Evolutionary conservation across 2,113 vertebrate genomes (phyloP), one percentile per base, ranked within the genome.

Genomic region (Hylia prasina): DNA sequence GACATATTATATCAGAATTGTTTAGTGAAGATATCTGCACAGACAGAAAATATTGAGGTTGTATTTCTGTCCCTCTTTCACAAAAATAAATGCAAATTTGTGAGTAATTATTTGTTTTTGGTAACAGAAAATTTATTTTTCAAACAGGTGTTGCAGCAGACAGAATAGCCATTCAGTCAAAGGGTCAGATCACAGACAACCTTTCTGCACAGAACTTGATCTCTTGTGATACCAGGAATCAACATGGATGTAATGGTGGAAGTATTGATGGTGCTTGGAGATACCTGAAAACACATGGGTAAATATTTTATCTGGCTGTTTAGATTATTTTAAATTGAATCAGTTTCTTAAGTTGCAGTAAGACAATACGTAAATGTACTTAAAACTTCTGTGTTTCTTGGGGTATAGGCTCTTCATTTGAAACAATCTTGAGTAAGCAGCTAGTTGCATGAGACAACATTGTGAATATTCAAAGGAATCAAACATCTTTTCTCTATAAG

Each of bases 261-360:
- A 98, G 93, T 83, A 85, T 98, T 44, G 98, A 97, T 58, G 93
- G 95, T 78, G 98, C 98, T 35, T 98, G 98, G 98, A 98, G 96
- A 97, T 98, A 97, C 23, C 96, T 98, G 90, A 97, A 98, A 97
- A 98, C 97, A 73, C 93, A 98, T 56, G 98, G 98, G 98, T 98
- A 98, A 98, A 95, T 98, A 96, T 94, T 72, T 63, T 71, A 63
- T 54, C 19, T 53, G 4, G 6, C 30, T 42, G 7, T 77, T 73
- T 37, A 54, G 25, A 37, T 50, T 61, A 53, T 80, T 94, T 90
- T 39, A 86, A 53, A 28, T 85, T 45, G 25, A 80, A 57, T 1
- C 22, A 8, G 12, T 61, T 56, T 23, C 31, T 82, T 42, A 64
- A 69, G 8, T 65, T 92, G 33, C 39, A 64, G 3, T 24, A 57